Conservation (phyloP, 2,888 invertebrate species). For the Nysson spinosus region DNA sequence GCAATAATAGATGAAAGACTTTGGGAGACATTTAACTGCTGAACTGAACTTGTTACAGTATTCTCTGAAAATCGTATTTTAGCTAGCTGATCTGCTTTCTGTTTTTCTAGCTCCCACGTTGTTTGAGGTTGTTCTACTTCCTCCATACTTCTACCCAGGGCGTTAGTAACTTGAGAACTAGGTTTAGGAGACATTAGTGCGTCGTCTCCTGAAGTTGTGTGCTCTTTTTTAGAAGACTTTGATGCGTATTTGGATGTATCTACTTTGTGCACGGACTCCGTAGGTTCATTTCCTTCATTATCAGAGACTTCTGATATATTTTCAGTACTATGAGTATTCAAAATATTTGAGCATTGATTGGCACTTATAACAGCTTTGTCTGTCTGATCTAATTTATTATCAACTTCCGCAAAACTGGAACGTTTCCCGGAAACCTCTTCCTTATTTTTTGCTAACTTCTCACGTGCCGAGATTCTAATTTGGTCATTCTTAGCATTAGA, state of each 20-base stretch:
- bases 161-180: constrained; percentile 33
- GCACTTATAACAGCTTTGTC: constrained; percentile 50
- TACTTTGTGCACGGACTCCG: constrained; percentile 36
- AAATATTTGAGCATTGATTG: constrained; percentile 45
- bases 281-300: constrained; percentile 41
- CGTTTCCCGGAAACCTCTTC: constrained; percentile 69
- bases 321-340: constrained; percentile 48
- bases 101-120: constrained; percentile 74
- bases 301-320: constrained; percentile 42
- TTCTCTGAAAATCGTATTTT: constrained; percentile 66
- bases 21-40: constrained; percentile 44
- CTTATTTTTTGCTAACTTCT: constrained; percentile 68
- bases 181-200: constrained; percentile 16
- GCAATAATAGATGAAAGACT: constrained; percentile 32
- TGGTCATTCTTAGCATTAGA: constrained; percentile 73
- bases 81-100: constrained; percentile 72
- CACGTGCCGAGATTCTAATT: constrained; percentile 67
- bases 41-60: constrained; percentile 44
- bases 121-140: constrained; percentile 62
- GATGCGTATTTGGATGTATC: constrained; percentile 27
- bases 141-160: constrained; percentile 30
- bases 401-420: constrained; percentile 65
- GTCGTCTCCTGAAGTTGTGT: constrained; percentile 31
- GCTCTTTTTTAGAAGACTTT: constrained; percentile 39
- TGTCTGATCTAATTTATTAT: constrained; percentile 57